A percentile compares a stretch with the other conserved stretches of the same genome.
phyloP scores from a whole-genome alignment of 2,113 vertebrate genomes.

The Pachyramphus minor region DNA sequence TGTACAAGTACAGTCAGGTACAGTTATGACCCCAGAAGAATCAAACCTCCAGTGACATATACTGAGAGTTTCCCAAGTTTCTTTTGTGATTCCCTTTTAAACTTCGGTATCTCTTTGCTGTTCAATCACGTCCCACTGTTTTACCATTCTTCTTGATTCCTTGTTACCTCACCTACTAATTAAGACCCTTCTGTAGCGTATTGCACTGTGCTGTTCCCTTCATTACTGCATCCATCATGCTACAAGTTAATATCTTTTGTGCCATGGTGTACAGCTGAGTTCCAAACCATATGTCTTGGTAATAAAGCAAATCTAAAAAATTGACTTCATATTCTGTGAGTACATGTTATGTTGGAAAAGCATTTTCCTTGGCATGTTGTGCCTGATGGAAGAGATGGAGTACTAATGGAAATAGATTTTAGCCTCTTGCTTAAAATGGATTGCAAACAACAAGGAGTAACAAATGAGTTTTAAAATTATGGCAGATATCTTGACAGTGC shows the following conservation, averaged over 20 bases:
- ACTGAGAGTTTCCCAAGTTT: neutral
- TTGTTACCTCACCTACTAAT: neutral
- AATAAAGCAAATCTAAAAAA: neutral
- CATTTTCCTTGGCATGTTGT: neutral
- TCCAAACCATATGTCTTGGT: neutral
- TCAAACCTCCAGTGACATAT: neutral
- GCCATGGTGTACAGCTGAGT: neutral
- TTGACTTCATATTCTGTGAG: neutral
- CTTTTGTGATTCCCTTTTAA: neutral
- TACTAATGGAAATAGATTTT: neutral
- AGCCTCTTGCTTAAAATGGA: neutral
- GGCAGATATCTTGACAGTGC: neutral
- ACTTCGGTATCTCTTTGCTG: neutral
- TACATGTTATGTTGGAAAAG: neutral
- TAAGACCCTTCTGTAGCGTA: neutral
- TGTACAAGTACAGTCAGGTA: neutral
- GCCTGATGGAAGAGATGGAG: neutral
- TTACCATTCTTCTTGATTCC: neutral
- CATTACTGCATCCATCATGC: neutral
- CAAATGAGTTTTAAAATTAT: conserved; percentile 40
- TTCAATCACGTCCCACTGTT: neutral
- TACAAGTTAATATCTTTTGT: neutral
- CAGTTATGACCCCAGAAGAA: neutral
- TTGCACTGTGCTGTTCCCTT: neutral
- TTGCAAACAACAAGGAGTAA: conserved; percentile 7